Conservation (phyloP, 2,797 vertebrate species). For the Parambassis ranga region DNA sequence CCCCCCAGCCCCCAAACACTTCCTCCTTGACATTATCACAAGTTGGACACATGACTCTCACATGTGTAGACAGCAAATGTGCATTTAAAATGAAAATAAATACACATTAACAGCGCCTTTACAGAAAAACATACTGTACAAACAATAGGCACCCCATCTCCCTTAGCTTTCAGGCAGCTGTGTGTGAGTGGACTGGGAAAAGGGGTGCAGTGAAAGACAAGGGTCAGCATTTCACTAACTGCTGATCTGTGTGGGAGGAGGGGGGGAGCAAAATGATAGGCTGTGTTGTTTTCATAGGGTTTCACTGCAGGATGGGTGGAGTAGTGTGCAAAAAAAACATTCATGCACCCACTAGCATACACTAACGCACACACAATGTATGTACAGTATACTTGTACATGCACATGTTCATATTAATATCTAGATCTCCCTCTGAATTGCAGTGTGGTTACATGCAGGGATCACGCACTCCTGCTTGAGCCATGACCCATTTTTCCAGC, state of each 20-base stretch:
- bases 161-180: conserved; percentile 40
- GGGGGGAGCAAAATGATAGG: conserved; percentile 56
- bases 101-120: neutral
- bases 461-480: conserved; percentile 58
- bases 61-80: neutral
- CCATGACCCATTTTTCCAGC: conserved; percentile 69
- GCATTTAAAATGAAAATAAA: conserved; percentile 7
- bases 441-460: conserved; percentile 25
- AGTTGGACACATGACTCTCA: conserved; percentile 12
- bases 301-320: conserved; percentile 69
- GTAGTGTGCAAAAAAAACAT: conserved; percentile 23
- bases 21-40: conserved; percentile 14
- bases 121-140: neutral
- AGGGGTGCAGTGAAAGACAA: conserved; percentile 74
- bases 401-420: neutral
- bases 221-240: conserved; percentile 78
- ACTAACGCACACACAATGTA: neutral
- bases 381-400: neutral
- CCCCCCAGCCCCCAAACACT: conserved; percentile 32
- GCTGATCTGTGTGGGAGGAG: conserved; percentile 68
- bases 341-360: conserved; percentile 2
- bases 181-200: conserved; percentile 60
- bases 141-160: conserved; percentile 35
- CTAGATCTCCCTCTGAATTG: conserved; percentile 9
- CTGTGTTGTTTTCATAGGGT: conserved; percentile 66